These are phyloP conservation scores for Ciconia maguari DNA, from an alignment of 2,113 vertebrate species.

Conservation along the genomic window DNA sequence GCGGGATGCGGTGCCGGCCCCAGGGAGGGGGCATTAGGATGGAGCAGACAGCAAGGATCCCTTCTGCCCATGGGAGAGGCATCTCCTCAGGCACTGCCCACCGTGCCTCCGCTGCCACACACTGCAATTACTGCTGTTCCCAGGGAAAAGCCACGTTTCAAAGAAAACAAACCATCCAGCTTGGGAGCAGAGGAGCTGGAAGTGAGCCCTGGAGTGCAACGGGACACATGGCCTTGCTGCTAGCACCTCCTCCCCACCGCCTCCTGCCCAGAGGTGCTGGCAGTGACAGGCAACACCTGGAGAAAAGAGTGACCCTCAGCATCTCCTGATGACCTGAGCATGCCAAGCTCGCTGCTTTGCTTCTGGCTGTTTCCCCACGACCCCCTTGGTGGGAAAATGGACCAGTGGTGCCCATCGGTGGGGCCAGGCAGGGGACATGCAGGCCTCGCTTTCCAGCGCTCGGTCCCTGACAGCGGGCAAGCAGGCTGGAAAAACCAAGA, in stretches of 20 bases:
- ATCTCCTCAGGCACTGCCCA: background rate
- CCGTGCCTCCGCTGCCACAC: fast-evolving
- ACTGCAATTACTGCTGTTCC: background rate
- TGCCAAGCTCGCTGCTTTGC: background rate
- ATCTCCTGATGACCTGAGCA: background rate
- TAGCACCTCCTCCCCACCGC: background rate
- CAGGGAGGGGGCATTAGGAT: background rate
- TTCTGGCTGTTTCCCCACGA: background rate
- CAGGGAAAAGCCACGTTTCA: background rate
- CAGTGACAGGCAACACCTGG: background rate
- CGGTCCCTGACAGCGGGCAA: background rate
- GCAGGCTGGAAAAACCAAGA: background rate
- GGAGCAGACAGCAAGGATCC: background rate
- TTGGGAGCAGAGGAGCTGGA: background rate
- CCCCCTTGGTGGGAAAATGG: background rate
- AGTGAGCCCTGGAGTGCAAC: background rate
- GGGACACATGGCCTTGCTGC: background rate
- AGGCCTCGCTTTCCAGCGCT: background rate
- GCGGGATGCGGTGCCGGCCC: fast-evolving
- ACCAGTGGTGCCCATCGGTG: background rate
- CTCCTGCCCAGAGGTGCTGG: background rate
- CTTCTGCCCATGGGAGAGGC: background rate
- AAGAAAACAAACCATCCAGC: background rate
- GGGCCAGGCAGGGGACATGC: background rate
- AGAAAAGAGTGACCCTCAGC: background rate